Percentiles rank a stretch among this genome's conserved stretches.
Conservation (phyloP, 2,888 invertebrate genomes). For the Diloba caeruleocephala region DNA sequence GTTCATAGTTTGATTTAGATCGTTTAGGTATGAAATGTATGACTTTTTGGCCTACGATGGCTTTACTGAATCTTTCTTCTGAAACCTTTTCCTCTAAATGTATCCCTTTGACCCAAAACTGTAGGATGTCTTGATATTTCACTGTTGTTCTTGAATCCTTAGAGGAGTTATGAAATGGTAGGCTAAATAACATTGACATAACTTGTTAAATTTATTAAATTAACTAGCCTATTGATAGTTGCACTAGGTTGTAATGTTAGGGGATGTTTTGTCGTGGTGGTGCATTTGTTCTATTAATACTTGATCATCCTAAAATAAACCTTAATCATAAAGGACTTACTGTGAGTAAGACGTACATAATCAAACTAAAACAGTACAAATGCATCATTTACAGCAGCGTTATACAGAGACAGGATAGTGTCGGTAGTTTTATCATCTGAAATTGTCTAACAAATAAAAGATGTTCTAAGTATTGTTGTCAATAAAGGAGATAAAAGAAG, state of each 20-base stretch:
- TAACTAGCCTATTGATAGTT: slow-evolving; percentile 76
- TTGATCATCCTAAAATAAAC: slow-evolving; percentile 10
- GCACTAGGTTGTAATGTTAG: slow-evolving; percentile 73
- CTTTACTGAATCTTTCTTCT: slow-evolving; percentile 60
- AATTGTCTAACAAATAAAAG: slow-evolving; percentile 10
- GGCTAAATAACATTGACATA: slow-evolving; percentile 57
- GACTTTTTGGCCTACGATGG: slow-evolving; percentile 82
- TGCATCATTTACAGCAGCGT: slow-evolving; percentile 53
- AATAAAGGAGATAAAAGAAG: slow-evolving; percentile 11
- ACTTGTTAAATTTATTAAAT: slow-evolving; percentile 78
- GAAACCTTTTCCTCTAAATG: slow-evolving; percentile 57
- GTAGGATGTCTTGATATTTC: slow-evolving; percentile 63
- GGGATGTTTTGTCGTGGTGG: slow-evolving; percentile 33
- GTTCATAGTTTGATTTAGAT: slow-evolving; percentile 72
- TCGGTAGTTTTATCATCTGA: slow-evolving; percentile 36
- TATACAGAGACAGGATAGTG: slow-evolving; percentile 13
- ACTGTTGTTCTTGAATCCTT: slow-evolving; percentile 72
- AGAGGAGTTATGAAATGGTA: slow-evolving; percentile 69
- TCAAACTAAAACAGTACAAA: slow-evolving; percentile 44
- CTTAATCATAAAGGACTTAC: slow-evolving; percentile 7
- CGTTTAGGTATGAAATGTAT: slow-evolving; percentile 67
- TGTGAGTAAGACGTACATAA: slow-evolving; percentile 29
- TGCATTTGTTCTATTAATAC: slow-evolving; percentile 49
- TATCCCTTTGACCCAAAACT: slow-evolving; percentile 51
- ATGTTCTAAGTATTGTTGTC: slow-evolving; percentile 7